Conservation (phyloP, 2,113 vertebrate species). For the Coracopsis vasa region DNA sequence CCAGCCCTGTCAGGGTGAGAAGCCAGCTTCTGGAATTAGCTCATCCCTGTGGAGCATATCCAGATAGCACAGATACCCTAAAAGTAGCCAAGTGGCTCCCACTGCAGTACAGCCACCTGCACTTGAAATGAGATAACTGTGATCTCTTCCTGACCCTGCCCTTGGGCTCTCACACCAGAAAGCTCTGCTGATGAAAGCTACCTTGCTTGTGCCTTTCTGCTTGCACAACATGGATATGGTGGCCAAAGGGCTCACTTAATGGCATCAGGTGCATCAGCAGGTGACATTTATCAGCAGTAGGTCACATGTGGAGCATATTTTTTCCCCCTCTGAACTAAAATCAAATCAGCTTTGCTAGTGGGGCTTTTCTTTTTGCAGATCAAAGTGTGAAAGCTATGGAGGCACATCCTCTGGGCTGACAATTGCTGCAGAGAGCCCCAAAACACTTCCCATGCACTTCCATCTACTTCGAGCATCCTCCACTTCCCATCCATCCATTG, state of each 20-base stretch:
- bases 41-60: neutral
- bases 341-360: neutral
- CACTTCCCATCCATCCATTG: neutral
- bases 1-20: rapidly evolving
- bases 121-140: rapidly evolving
- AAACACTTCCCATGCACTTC: neutral
- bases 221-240: neutral
- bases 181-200: neutral
- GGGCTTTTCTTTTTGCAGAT: rapidly evolving
- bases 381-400: neutral
- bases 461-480: neutral
- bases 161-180: neutral
- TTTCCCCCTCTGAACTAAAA: neutral
- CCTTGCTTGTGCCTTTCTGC: neutral
- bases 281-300: neutral
- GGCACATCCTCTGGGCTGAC: neutral
- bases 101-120: neutral
- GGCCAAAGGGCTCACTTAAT: neutral
- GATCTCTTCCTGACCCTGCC: neutral
- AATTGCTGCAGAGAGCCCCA: neutral
- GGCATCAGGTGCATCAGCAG: neutral
- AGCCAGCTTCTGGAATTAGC: neutral
- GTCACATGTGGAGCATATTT: neutral
- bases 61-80: neutral
- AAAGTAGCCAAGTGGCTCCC: neutral